These are phyloP conservation scores for Drosophila bifasciata DNA, from an alignment of 1,140 invertebrate species.

Conservation along the genomic window DNA sequence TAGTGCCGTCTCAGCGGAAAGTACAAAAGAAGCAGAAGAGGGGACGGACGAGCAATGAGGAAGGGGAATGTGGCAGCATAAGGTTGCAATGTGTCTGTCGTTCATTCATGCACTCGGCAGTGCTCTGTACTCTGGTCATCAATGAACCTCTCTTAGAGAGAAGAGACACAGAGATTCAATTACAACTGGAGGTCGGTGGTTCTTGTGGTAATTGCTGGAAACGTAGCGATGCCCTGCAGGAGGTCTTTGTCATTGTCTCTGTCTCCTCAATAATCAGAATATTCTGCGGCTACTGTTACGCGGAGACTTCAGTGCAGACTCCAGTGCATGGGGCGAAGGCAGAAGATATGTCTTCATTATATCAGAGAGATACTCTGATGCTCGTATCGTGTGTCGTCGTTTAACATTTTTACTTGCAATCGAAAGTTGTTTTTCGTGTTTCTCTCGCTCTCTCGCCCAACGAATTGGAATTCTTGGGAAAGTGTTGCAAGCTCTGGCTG, in stretches of 20 bases:
- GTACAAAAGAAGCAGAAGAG: slow-evolving; percentile 30
- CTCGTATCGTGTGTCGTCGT: slow-evolving; percentile 38
- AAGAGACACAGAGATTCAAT: slow-evolving; percentile 48
- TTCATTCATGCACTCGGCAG: slow-evolving; percentile 31
- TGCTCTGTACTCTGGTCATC: slow-evolving; percentile 42
- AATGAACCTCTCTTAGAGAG: slow-evolving; percentile 45
- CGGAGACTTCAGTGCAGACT: slow-evolving; percentile 9
- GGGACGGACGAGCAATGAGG: slow-evolving; percentile 2
- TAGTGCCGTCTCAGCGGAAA: slow-evolving; percentile 57
- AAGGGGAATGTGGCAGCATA: slow-evolving; percentile 41
- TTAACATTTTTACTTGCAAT: slow-evolving; percentile 45
- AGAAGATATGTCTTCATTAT: slow-evolving; percentile 58
- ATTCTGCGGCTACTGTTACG: slow-evolving; percentile 72
- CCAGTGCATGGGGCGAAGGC: too few species aligned
- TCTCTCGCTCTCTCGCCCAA: slow-evolving; percentile 12
- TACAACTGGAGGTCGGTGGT: slow-evolving; percentile 49
- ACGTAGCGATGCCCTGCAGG: slow-evolving; percentile 36
- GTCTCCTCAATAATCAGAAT: slow-evolving; percentile 38
- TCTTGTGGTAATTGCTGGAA: slow-evolving; percentile 58
- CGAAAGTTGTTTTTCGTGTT: slow-evolving; percentile 77
- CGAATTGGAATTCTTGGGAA: slow-evolving; percentile 60
- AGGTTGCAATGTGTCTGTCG: slow-evolving; percentile 60
- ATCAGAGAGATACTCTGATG: slow-evolving; percentile 5
- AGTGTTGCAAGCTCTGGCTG: slow-evolving; percentile 67
- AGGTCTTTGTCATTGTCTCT: slow-evolving; percentile 9